Base-by-base conservation (phyloP, 2,113 vertebrate species). In the Hydrochoerus hydrochaeris region DNA sequence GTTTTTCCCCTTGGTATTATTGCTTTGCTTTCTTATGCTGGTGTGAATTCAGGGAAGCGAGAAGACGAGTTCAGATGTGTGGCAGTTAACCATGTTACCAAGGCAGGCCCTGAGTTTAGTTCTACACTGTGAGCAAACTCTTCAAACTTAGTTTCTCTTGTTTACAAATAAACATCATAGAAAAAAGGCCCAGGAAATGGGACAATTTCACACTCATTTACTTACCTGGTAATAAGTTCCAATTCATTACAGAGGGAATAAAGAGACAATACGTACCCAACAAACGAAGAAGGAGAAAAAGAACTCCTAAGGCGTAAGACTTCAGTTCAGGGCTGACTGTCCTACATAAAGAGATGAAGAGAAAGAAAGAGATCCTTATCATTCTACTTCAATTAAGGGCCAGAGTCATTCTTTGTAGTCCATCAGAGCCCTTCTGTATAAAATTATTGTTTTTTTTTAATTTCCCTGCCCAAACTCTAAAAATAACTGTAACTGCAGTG, bases 251-350 rank as follows among this genome's bases (percentile, higher is more conserved):
- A 58, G 93, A 85, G 85, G 46, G n/a, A 85, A 17, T 11, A 4
- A 80, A 46, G 69, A 46, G 30, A 89, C 52, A 60, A 92, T 94
- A 98, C 99, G 95, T 98, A 99, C 99, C 99, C 8, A 99, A 97
- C 80, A 99, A 98, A 97, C 99, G 99, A 0, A 99, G 99, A 95
- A 99, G 98, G 62, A 99, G 99, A 93, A 99, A 99, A 87, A 99
- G 98, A 81, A 99, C 99, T 95, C 99, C 99, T 80, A 99, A 98
- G 52, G 99, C 99, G 0, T 99, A 99, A 0, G 99, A 99, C 97
- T 99, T 99, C 96, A 99, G 99, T 95, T 99, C 99, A 0, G 99
- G 99, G 98, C 99, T 99, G 98, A 99, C 99, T 0, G 99, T 99
- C 98, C 99, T 99, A 91, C 0, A 86, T 30, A 98, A 49, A 97